Percentiles rank a stretch among this genome's conserved stretches.
phyloP scores from a whole-genome alignment of 1,140 invertebrate species.

The Dolichoris vasculosae region DNA sequence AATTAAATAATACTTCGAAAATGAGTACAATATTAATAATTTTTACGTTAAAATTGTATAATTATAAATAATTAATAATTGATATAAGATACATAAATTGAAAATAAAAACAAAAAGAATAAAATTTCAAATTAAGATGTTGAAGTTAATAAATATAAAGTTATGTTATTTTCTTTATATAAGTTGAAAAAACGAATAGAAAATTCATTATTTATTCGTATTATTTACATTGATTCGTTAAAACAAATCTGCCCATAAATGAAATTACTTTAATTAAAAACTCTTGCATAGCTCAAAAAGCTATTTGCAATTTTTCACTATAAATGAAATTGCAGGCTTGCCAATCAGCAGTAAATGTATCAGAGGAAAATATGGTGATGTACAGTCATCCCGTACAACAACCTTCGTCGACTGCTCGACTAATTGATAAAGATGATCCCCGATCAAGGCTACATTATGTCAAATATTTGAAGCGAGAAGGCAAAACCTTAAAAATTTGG shows the following conservation, averaged over 20 bases:
- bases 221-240: neutral
- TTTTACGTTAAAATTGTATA: too few species aligned
- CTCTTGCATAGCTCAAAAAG: constrained; percentile 8
- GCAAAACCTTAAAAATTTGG: constrained; percentile 79
- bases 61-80: too few species aligned
- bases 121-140: neutral
- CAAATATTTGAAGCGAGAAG: constrained; percentile 79
- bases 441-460: constrained; percentile 77
- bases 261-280: constrained; percentile 49
- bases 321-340: constrained; percentile 44
- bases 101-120: neutral
- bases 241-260: neutral
- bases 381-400: constrained; percentile 59
- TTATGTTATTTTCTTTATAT: neutral
- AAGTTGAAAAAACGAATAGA: neutral
- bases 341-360: constrained; percentile 29
- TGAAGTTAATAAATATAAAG: neutral
- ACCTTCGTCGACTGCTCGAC: constrained; percentile 54
- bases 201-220: neutral
- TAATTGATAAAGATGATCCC: constrained; percentile 74
- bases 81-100: too few species aligned
- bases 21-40: too few species aligned
- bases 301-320: constrained; percentile 43
- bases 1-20: too few species aligned
- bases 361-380: constrained; percentile 60